Percentiles rank a stretch among this genome's conserved stretches.
phyloP scores from a whole-genome alignment of 2,113 vertebrate species.

The Parotia lawesii region DNA sequence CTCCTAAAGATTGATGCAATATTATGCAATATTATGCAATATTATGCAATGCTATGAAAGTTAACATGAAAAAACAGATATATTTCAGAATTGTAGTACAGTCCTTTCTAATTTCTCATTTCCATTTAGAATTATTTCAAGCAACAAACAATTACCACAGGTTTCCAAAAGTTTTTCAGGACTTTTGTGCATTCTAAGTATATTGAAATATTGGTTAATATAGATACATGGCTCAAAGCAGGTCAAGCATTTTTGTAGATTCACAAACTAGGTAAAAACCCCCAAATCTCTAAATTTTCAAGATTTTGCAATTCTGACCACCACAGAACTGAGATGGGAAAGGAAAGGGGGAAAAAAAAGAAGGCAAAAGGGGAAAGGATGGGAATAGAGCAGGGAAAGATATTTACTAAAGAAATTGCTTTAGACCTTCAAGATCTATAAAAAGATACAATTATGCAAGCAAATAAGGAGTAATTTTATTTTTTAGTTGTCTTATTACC shows the following conservation, averaged over 20 bases:
- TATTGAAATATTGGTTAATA: neutral
- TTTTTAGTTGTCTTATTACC: neutral
- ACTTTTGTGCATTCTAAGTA: neutral
- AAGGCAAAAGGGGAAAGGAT: neutral
- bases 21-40: neutral
- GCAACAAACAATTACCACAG: neutral
- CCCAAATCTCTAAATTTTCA: neutral
- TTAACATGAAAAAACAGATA: neutral
- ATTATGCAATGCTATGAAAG: neutral
- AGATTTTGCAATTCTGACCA: neutral
- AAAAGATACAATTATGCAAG: accelerated
- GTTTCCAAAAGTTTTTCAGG: neutral
- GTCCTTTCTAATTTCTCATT: neutral
- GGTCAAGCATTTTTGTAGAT: neutral
- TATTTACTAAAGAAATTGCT: neutral
- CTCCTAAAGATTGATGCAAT: neutral
- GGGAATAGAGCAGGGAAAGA: neutral
- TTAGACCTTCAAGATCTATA: neutral
- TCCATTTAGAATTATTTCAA: neutral
- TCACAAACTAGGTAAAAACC: neutral
- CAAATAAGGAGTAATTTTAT: neutral
- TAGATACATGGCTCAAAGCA: accelerated
- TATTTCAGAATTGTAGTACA: neutral
- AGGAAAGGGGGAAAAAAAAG: no score
- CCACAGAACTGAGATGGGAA: neutral